phyloP scores from a whole-genome alignment of 1,140 invertebrate species.

The Rhyacophila brunnea region DNA sequence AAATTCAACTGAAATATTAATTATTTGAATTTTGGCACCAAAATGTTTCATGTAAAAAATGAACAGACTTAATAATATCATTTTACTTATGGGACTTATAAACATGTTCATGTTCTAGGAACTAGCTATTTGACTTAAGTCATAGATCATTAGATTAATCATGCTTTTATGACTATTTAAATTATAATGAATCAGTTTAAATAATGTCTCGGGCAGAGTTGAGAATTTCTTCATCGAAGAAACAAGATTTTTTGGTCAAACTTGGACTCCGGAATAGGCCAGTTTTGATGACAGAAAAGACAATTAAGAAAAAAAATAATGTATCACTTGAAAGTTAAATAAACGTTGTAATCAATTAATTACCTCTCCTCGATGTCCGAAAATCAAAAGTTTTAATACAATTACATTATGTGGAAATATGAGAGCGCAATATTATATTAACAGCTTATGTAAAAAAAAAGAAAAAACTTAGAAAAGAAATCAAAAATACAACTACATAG shows the following conservation, averaged over 20 bases:
- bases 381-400: too few relatives aligned
- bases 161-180: not conserved
- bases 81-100: conserved; percentile 14
- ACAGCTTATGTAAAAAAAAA: too few relatives aligned
- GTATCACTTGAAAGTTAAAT: too few relatives aligned
- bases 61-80: not conserved
- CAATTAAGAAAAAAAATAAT: too few relatives aligned
- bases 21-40: conserved; percentile 9
- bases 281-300: too few relatives aligned
- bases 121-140: conserved; percentile 21
- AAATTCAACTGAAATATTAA: too few relatives aligned
- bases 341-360: too few relatives aligned
- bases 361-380: too few relatives aligned
- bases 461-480: not conserved
- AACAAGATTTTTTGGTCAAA: too few relatives aligned
- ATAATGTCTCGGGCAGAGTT: not conserved
- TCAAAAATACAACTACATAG: not conserved
- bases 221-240: not conserved
- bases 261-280: too few relatives aligned
- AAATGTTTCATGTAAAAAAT: conserved; percentile 6
- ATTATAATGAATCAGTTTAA: not conserved
- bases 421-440: too few relatives aligned
- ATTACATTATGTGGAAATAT: too few relatives aligned
- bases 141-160: conserved; percentile 7
- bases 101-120: conserved; percentile 16